Percentiles rank a stretch among this genome's conserved stretches.
phyloP scores from a whole-genome alignment of 2,888 invertebrate genomes.

The Drosophila prostipennis region DNA sequence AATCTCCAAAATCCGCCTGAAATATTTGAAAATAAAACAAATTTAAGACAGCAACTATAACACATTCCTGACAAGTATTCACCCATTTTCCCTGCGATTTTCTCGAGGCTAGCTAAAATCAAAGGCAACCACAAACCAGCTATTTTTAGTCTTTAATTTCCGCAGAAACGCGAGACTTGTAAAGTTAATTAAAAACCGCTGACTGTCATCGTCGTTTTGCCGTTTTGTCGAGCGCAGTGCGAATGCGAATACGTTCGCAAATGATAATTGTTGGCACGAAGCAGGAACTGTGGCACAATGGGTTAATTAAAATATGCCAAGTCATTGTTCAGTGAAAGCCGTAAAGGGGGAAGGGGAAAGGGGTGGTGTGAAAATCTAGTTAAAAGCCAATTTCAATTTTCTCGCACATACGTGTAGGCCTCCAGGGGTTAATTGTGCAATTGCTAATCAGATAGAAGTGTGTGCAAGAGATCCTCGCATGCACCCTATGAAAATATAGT shows the following conservation, averaged over 20 bases:
- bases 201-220: constrained; percentile 39
- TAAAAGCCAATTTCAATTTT: constrained; percentile 38
- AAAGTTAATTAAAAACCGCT: constrained; percentile 66
- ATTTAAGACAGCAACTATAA: background rate
- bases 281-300: constrained; percentile 31
- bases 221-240: constrained; percentile 14
- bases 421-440: constrained; percentile 39
- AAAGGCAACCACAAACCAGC: constrained; percentile 21
- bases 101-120: constrained; percentile 12
- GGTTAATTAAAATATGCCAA: constrained; percentile 47
- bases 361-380: constrained; percentile 19
- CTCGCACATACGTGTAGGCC: constrained; percentile 26
- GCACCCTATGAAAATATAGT: background rate
- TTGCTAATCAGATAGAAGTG: constrained; percentile 26
- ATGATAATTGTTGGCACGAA: constrained; percentile 34
- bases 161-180: constrained; percentile 29
- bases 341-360: background rate
- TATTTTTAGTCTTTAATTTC: constrained; percentile 33
- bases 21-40: background rate
- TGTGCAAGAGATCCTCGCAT: background rate
- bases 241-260: constrained; percentile 18
- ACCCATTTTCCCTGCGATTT: background rate
- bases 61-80: background rate
- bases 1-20: background rate
- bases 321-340: constrained; percentile 20